These are phyloP conservation scores for Gonocerus acuteangulatus DNA, from an alignment of 2,888 invertebrate species.

Conservation along the genomic window DNA sequence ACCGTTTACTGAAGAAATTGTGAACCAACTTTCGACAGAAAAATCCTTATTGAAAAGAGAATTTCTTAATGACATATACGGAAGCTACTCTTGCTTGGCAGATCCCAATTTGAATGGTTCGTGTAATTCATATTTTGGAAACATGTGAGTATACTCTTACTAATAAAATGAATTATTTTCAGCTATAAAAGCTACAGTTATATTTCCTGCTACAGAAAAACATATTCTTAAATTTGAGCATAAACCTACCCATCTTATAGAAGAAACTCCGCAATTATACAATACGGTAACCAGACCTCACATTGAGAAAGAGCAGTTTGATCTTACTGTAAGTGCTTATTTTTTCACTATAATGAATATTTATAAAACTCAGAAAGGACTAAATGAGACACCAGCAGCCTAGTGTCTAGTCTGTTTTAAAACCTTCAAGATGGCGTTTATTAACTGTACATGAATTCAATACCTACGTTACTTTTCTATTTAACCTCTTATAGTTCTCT, in stretches of 20 bases:
- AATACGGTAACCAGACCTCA: conserved; percentile 67
- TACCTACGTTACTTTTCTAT: too few relatives aligned
- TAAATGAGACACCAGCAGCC: too few relatives aligned
- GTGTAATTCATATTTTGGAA: conserved; percentile 37
- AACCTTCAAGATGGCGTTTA: too few relatives aligned
- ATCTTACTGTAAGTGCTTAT: conserved; percentile 62
- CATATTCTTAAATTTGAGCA: conserved; percentile 80
- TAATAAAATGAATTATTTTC: conserved; percentile 35
- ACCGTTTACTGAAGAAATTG: conserved; percentile 61
- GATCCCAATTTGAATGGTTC: conserved; percentile 56
- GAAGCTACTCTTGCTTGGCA: conserved; percentile 67
- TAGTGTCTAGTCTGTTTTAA: too few relatives aligned
- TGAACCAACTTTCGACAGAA: conserved; percentile 50
- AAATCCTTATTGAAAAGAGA: conserved; percentile 54
- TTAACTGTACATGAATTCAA: too few relatives aligned
- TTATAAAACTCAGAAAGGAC: too few relatives aligned
- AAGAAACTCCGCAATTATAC: conserved; percentile 80
- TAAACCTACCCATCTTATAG: conserved; percentile 64
- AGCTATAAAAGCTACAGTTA: conserved; percentile 81
- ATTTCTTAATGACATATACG: conserved; percentile 78
- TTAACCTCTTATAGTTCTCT: too few relatives aligned
- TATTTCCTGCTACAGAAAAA: conserved; percentile 88
- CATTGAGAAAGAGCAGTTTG: conserved; percentile 64
- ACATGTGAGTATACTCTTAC: background rate
- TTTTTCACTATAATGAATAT: background rate